Conservation (phyloP, 2,888 invertebrate genomes). For the Chouioia cunea region DNA sequence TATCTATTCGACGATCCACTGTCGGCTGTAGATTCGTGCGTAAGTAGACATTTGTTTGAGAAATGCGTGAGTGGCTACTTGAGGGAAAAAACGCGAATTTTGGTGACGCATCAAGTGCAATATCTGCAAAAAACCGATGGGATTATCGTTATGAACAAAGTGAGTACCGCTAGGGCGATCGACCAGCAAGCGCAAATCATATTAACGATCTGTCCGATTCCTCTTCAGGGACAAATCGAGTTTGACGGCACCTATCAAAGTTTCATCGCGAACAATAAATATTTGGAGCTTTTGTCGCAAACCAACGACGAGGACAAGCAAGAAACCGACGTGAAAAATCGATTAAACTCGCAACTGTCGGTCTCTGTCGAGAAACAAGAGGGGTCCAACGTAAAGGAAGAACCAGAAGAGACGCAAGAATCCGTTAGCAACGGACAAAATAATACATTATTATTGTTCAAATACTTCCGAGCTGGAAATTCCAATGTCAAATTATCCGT, state of each 20-base stretch:
- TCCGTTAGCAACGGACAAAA: slow-evolving; percentile 77
- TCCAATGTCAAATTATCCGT: slow-evolving; percentile 71
- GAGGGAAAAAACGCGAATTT: slow-evolving; percentile 77
- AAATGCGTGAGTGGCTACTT: slow-evolving; percentile 77
- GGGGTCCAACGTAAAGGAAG: slow-evolving; percentile 56
- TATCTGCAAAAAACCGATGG: slow-evolving; percentile 71
- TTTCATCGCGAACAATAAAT: slow-evolving; percentile 70
- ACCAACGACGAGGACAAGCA: slow-evolving; percentile 1
- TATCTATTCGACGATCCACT: slow-evolving; percentile 86
- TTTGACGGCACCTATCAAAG: slow-evolving; percentile 72
- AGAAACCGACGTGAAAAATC: not conserved
- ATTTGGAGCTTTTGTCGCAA: not conserved
- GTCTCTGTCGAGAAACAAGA: not conserved
- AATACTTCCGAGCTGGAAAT: slow-evolving; percentile 80
- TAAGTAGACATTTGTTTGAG: slow-evolving; percentile 72
- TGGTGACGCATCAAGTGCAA: slow-evolving; percentile 82
- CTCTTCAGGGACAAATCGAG: slow-evolving; percentile 74
- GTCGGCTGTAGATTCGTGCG: slow-evolving; percentile 79
- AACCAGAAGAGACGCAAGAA: slow-evolving; percentile 73
- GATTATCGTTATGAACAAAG: slow-evolving; percentile 59
- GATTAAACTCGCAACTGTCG: not conserved
- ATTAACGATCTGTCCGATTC: not conserved
- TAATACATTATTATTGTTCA: slow-evolving; percentile 74
- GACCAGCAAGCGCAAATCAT: too few relatives aligned
- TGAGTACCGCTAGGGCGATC: slow-evolving; percentile 51